Percentiles rank a stretch among this genome's conserved stretches.
Evolutionary conservation across 2,797 vertebrate species (phyloP).

Genomic region (Ptychobarbus kaznakovi): DNA sequence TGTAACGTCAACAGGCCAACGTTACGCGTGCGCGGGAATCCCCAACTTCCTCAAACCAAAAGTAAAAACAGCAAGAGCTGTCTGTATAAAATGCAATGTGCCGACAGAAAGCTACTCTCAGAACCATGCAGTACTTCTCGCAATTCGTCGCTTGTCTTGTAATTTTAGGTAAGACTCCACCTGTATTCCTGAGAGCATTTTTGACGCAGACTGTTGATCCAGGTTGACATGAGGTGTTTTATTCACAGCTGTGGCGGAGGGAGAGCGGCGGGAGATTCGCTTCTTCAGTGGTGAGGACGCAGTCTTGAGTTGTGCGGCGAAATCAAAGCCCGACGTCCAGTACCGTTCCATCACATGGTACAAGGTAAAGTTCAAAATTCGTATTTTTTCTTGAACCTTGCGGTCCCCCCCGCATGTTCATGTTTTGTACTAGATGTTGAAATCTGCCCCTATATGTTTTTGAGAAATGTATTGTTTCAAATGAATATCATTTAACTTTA

Average conservation of each 20-base stretch:
- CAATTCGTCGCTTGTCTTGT: not conserved
- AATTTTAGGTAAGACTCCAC: constrained; percentile 43
- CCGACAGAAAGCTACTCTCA: not conserved
- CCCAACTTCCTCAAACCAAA: not conserved
- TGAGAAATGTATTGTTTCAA: not conserved
- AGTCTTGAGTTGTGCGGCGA: constrained; percentile 60
- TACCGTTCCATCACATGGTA: constrained; percentile 72
- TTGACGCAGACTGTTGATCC: not conserved
- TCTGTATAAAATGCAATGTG: not conserved
- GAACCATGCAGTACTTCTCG: not conserved
- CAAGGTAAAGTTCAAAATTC: constrained; percentile 64
- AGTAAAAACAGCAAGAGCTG: too few species aligned
- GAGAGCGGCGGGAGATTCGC: fast-evolving
- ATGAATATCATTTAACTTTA: not conserved
- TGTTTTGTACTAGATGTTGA: not conserved
- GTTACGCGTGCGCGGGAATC: not conserved
- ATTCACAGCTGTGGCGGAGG: not conserved
- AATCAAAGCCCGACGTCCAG: constrained; percentile 46
- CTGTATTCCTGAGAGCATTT: too few species aligned
- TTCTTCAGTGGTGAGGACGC: not conserved
- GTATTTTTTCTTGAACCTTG: not conserved
- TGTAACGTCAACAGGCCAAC: too few species aligned
- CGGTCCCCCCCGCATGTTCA: not conserved
- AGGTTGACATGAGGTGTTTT: not conserved
- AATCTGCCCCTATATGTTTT: not conserved